Base-by-base conservation (phyloP, 2,888 invertebrate species). In the Synergus laeviventris region DNA sequence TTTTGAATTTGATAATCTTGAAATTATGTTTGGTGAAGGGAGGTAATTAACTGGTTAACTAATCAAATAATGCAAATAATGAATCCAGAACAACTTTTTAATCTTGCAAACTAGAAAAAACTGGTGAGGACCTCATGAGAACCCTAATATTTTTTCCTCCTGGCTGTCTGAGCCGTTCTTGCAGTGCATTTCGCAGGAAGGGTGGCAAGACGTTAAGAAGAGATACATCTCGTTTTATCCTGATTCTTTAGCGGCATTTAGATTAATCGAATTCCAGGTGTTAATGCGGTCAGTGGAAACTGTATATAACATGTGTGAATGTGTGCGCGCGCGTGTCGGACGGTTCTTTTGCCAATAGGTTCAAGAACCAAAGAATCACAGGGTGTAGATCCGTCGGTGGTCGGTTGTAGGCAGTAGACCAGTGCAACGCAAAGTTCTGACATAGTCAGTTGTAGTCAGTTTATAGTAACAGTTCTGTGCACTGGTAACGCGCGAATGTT, bases 361-460 rank as follows among this genome's bases (percentile, higher is more conserved):
- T 79, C 78, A 78, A 79, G 79, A 78, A 79, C 79, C 70, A 64
- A 76, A 82, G 81, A 82, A 81, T 80, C 84, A 82, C 82, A 77
- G 82, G 81, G 80, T 82, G 82, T 81, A 76, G 82, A 79, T 81
- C 78, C 82, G 77, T 79, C 79, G 77, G 79, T 80, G 81, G 77
- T 79, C 79, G 77, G 79, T 79, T 73, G 74, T 74, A 76, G 77
- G 78, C 82, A 82, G 82, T 82, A 75, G 80, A 77, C 74, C 75
- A 45, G 59, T 42, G 73, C 76, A 31, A n/a, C 73, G 73, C 73
- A 70, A 74, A n/a, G 16, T 70, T 36, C 24, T 31, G 36, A 70
- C 38, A 12, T 31, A 31, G 31, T 31, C 24, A 24, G 16, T 8
- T 18, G 18, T 24, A 31, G 11, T 39, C 16, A 39, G 18, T 62